A percentile compares a stretch with the other conserved stretches of the same genome.
Conservation (phyloP, 2,888 invertebrate species). For the Eupithecia vulgata region DNA sequence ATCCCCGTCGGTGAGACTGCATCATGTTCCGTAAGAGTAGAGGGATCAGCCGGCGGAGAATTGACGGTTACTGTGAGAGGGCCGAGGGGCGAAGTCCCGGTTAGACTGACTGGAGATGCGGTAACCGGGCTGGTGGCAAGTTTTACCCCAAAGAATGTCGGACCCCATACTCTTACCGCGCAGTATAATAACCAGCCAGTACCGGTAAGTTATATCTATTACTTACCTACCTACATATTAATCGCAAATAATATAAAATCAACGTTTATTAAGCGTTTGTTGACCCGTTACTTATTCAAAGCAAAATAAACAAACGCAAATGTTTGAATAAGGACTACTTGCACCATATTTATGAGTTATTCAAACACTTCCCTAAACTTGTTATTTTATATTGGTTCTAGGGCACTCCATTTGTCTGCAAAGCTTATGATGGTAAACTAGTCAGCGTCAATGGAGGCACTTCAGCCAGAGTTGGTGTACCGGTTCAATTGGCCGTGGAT, state of each 20-base stretch:
- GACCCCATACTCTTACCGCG: constrained; percentile 94
- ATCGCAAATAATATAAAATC: neutral
- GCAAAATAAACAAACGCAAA: neutral
- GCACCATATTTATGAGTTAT: neutral
- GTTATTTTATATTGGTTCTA: constrained; percentile 51
- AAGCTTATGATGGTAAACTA: constrained; percentile 96
- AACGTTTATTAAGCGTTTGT: neutral
- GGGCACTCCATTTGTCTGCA: constrained; percentile 95
- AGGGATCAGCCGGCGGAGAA: constrained; percentile 88
- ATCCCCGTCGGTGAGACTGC: constrained; percentile 90
- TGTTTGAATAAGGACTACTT: neutral
- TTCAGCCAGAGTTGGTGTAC: constrained; percentile 89
- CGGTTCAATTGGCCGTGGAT: constrained; percentile 97
- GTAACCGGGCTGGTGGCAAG: constrained; percentile 94
- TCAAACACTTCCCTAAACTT: neutral
- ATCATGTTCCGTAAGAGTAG: constrained; percentile 79
- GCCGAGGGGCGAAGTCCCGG: constrained; percentile 93
- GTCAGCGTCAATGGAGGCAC: constrained; percentile 92
- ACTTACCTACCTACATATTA: neutral
- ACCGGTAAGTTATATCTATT: constrained; percentile 70
- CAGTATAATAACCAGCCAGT: constrained; percentile 96
- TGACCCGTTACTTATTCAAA: neutral
- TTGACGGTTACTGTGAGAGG: constrained; percentile 94
- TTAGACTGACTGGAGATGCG: constrained; percentile 94
- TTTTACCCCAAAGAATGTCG: constrained; percentile 96